Evolutionary conservation across 2,888 invertebrate species (phyloP).

Genomic region (Branchellion lobata): DNA sequence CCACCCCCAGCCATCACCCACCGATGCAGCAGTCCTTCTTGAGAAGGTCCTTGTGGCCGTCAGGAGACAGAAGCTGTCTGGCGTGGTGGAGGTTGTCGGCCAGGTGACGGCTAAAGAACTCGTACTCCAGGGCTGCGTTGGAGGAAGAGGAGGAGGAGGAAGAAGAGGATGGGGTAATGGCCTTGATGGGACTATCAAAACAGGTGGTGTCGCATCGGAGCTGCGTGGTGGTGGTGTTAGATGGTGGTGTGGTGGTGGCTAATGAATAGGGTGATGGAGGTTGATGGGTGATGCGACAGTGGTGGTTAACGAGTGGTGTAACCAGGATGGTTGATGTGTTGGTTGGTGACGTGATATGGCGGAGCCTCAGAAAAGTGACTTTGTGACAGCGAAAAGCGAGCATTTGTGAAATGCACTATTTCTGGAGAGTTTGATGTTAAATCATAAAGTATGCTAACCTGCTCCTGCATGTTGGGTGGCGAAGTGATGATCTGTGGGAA

Average conservation of each 20-base stretch:
- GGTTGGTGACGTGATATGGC: neutral
- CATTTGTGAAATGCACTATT: too few relatives aligned
- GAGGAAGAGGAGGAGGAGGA: slow-evolving; percentile 17
- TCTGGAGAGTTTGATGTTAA: too few relatives aligned
- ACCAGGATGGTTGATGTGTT: neutral
- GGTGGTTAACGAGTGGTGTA: too few relatives aligned
- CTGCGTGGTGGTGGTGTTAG: slow-evolving; percentile 53
- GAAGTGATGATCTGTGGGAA: slow-evolving; percentile 56
- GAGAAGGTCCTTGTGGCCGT: slow-evolving; percentile 30
- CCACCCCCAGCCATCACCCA: neutral
- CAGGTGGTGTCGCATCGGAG: slow-evolving; percentile 60
- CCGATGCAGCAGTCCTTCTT: slow-evolving; percentile 41
- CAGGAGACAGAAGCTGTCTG: slow-evolving; percentile 10
- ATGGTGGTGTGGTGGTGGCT: neutral
- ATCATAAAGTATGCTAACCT: too few relatives aligned
- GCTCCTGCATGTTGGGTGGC: slow-evolving; percentile 57
- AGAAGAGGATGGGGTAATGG: slow-evolving; percentile 35
- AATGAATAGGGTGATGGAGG: neutral
- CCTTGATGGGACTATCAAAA: slow-evolving; percentile 54
- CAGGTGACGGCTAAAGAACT: neutral
- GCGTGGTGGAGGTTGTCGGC: slow-evolving; percentile 1
- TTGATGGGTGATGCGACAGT: too few relatives aligned
- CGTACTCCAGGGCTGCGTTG: slow-evolving; percentile 39
- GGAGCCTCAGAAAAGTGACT: too few relatives aligned
- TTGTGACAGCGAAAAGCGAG: too few relatives aligned